Base-by-base conservation (phyloP, 2,113 vertebrate species). In the Festucalex cinctus region DNA sequence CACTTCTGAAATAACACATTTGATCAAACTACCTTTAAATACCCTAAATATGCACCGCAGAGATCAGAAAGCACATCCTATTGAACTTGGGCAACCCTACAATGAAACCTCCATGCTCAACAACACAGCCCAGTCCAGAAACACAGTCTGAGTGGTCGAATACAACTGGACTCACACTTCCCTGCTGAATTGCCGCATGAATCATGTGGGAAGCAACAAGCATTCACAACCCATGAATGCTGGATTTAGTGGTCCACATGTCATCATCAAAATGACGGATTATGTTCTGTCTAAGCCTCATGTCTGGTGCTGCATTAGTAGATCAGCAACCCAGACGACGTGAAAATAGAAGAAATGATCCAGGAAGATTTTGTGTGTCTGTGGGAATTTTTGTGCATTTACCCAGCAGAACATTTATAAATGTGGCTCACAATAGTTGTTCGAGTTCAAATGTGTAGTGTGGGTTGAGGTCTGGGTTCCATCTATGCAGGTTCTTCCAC, bases 81-180 rank as follows among this genome's bases (percentile, higher is more conserved):
- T 89, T 89, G 88, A 81, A 79, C 81, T 89, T 89, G 83, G 83
- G 87, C n/a, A 28, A 80, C 73, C 69, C 69, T 66, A 22, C 51
- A 17, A 78, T 56, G 68, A 68, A 85, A 85, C 86, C 86, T 90
- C 79, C 82, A 61, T 79, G 86, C 77, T 85, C 80, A 84, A 83
- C 77, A 86, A 69, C 79, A 78, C 80, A 72, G 71, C 49, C 32
- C 57, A 3, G 70, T 66, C 70, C 78, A 74, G 75, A 78, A 82
- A 76, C 71, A 63, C 77, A 70, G 80, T 46, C 59, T 2, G 44
- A 75, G 68, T 6, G 51, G 78, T 71, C 64, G n/a, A 51, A 76
- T 56, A 74, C 57, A 77, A 39, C 73, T 54, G 44, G 73, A 63
- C 67, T 65, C 72, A 76, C 66, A 68, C 65, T 64, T 71, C 77